A percentile compares a stretch with the other conserved stretches of the same genome.
These are phyloP conservation scores for Drosophila meridionalis DNA, from an alignment of 2,888 invertebrate species.

Conservation along the genomic window DNA sequence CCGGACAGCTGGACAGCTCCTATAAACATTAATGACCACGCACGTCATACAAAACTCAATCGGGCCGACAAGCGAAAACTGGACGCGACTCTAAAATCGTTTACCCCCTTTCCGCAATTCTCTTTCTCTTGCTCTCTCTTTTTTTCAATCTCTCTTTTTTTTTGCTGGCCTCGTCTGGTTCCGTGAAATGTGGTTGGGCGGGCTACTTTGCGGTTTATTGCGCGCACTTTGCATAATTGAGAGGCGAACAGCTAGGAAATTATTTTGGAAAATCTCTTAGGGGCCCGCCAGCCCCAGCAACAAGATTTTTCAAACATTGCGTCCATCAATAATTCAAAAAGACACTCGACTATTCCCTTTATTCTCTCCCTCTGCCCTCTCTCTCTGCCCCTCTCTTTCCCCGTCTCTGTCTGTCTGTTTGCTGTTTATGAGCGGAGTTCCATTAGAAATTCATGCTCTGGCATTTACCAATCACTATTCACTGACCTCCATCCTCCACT, in stretches of 20 bases:
- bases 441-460: conserved; percentile 70
- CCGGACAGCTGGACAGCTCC: conserved; percentile 16
- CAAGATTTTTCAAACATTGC: conserved; percentile 49
- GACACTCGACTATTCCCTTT: conserved; percentile 76
- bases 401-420: neutral
- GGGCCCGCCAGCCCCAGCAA: conserved; percentile 19
- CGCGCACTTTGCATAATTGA: conserved; percentile 80
- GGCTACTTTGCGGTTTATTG: conserved; percentile 78
- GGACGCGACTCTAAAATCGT: conserved; percentile 16
- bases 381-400: neutral
- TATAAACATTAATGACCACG: conserved; percentile 79
- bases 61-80: conserved; percentile 26
- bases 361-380: conserved; percentile 11
- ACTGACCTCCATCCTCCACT: neutral
- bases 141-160: neutral
- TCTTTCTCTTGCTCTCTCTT: neutral
- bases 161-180: conserved; percentile 2
- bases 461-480: conserved; percentile 64
- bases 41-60: conserved; percentile 68
- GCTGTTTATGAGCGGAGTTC: conserved; percentile 31
- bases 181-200: neutral
- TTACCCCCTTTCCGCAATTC: conserved; percentile 15
- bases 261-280: conserved; percentile 53
- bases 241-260: conserved; percentile 56
- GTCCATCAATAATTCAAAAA: conserved; percentile 74